Evolutionary conservation across 2,888 invertebrate genomes (phyloP).

Genomic region (Eupithecia abbreviata): DNA sequence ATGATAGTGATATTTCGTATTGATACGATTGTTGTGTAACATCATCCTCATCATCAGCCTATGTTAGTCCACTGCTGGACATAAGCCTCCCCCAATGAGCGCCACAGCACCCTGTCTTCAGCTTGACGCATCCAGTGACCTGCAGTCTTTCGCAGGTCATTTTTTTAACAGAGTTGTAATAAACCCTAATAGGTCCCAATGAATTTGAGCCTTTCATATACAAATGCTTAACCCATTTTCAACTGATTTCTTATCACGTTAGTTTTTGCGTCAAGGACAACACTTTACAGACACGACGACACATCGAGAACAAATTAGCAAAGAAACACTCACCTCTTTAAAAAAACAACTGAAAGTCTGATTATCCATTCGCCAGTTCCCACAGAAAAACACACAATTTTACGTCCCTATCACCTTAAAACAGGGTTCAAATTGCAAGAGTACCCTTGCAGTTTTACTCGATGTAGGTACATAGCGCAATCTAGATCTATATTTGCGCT

Average conservation of each 20-base stretch:
- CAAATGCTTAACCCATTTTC: not conserved
- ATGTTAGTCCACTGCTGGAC: no score
- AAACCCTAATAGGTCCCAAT: not conserved
- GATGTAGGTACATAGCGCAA: not conserved
- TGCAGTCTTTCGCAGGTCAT: not conserved
- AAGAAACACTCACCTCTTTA: not conserved
- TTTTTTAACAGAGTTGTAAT: not conserved
- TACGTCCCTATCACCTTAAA: not conserved
- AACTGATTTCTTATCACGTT: not conserved
- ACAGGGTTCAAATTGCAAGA: not conserved
- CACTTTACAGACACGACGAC: not conserved
- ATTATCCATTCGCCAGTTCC: not conserved
- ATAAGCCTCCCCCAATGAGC: no score
- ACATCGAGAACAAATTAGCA: not conserved
- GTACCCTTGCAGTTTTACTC: no score
- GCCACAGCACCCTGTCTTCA: no score
- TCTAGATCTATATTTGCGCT: conserved; percentile 16
- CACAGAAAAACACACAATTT: not conserved
- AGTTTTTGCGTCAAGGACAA: not conserved
- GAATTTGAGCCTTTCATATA: not conserved
- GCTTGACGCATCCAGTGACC: no score
- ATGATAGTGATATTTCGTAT: no score
- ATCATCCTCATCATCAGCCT: no score
- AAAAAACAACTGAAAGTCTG: not conserved
- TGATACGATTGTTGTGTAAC: no score